These are phyloP conservation scores for Zosterops hypoxanthus DNA, from an alignment of 2,113 vertebrate genomes.

Conservation along the genomic window DNA sequence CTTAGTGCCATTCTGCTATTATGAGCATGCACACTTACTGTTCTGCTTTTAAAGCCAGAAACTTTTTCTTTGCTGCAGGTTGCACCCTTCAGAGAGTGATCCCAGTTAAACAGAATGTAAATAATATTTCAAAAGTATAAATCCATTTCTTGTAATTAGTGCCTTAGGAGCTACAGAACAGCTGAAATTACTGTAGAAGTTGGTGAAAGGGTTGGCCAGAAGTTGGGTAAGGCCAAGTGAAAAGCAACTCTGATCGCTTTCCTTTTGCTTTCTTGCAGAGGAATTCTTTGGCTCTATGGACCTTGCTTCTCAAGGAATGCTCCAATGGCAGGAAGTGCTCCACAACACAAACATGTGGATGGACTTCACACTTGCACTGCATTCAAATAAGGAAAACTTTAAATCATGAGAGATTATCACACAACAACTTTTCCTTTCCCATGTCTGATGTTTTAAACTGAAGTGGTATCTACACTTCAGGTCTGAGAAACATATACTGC, in stretches of 20 bases:
- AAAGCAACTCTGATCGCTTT: background rate
- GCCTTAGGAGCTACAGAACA: background rate
- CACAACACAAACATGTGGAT: slow-evolving; percentile 64
- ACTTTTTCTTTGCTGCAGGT: background rate
- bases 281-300: fast-evolving
- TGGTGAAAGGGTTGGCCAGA: background rate
- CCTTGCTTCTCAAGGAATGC: background rate
- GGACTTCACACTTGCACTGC: slow-evolving; percentile 67
- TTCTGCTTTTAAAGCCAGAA: background rate
- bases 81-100: background rate
- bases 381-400: slow-evolving; percentile 32
- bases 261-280: background rate
- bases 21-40: background rate
- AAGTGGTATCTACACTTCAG: background rate
- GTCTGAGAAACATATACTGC: background rate
- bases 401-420: background rate
- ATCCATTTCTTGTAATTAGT: background rate
- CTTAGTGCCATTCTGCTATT: background rate
- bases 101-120: background rate
- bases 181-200: background rate
- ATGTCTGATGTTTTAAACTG: background rate
- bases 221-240: background rate
- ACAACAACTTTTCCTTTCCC: background rate
- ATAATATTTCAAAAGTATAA: background rate
- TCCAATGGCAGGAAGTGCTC: slow-evolving; percentile 69